Base-by-base conservation (phyloP, 2,888 invertebrate genomes). In the Pachliopta kotzebuea region DNA sequence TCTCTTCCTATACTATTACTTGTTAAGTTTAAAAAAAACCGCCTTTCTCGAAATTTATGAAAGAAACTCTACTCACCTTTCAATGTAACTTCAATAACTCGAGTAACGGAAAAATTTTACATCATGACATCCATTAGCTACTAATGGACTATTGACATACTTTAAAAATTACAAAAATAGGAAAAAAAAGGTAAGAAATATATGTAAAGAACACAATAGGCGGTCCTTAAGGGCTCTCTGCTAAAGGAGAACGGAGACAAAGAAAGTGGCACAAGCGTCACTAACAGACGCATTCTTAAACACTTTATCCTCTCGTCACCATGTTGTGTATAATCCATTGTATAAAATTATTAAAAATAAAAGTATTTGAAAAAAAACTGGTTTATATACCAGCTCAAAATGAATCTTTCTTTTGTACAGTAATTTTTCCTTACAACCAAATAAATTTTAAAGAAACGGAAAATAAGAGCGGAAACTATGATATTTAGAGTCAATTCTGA, bases 251-350 rank as follows among this genome's bases (percentile, higher is more conserved):
- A 45, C 21, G n/a, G 42, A 18, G 37, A 56, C 56, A 56, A 56
- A 42, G 56, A 56, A 56, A 56, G 56, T 56, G 56, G 56, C 56
- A 42, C 56, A 42, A 37, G 37, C 37, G 20, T 29, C 23, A 56
- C 56, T 42, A 21, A 56, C 56, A 56, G 17, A 42, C 21, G 42
- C 56, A 56, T 56, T 56, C 56, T 21, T 37, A 42, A 56, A 56
- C 42, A 56, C 56, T 56, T 56, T 24, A 45, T 45, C 23, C 23
- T 24, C 49, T 58, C 26, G 49, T 49, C 11, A 29, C 20, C 58
- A 18, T 57, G 24, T 18, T 24, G 23, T 18, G 8, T 45, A 24
- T 18, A 23, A 57, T 9, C 17, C 24, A 57, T 45, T n/a, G n/a
- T 45, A 45, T 11, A 45, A 45, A 37, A 37, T 14, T 45, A n/a